Conservation (phyloP, 2,888 invertebrate species). For the Pimpla rufipes region DNA sequence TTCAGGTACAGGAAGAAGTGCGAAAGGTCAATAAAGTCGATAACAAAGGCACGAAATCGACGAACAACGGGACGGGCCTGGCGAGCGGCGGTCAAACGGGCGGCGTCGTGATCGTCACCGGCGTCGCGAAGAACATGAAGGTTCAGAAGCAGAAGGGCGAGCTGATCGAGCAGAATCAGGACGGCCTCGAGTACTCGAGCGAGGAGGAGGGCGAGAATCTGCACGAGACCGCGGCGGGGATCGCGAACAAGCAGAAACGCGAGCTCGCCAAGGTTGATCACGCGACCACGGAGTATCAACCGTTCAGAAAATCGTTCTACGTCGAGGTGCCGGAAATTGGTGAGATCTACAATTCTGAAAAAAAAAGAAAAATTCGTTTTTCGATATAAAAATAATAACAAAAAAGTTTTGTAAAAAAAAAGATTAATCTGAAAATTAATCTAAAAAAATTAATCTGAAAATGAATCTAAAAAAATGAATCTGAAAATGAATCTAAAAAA, state of each 20-base stretch:
- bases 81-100: slow-evolving; percentile 78
- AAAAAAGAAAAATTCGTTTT: neutral
- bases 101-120: slow-evolving; percentile 93
- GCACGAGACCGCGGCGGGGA: slow-evolving; percentile 94
- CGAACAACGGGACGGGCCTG: slow-evolving; percentile 85
- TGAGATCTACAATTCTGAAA: slow-evolving; percentile 59
- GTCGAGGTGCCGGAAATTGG: slow-evolving; percentile 98
- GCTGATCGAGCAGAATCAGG: slow-evolving; percentile 99
- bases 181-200: slow-evolving; percentile 98
- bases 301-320: slow-evolving; percentile 98
- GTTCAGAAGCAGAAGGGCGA: slow-evolving; percentile 95
- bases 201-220: slow-evolving; percentile 98
- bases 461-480: neutral
- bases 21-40: slow-evolving; percentile 92
- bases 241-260: slow-evolving; percentile 96
- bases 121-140: slow-evolving; percentile 92
- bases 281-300: slow-evolving; percentile 93
- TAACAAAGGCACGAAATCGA: slow-evolving; percentile 86
- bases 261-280: slow-evolving; percentile 98
- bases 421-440: neutral
- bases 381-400: too few species aligned
- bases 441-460: neutral
- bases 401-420: too few species aligned
- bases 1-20: slow-evolving; percentile 91
- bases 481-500: too few species aligned